Percentiles rank a stretch among this genome's conserved stretches.
Evolutionary conservation across 2,113 vertebrate species (phyloP).

Genomic region (Pyrgilauda ruficollis): DNA sequence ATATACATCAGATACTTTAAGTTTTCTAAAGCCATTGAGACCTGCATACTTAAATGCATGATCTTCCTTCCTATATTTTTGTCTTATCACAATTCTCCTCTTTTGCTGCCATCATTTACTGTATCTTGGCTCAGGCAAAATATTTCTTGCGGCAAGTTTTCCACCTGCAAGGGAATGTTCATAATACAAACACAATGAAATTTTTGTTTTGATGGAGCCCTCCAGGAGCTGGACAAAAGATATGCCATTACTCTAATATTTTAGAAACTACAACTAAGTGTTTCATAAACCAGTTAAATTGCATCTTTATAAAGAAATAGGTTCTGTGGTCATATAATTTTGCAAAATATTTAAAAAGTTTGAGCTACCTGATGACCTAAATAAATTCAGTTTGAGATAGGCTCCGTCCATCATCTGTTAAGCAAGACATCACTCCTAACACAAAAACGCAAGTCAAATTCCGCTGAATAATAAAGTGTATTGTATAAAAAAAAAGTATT

Average conservation of each 20-base stretch:
- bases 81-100: background rate
- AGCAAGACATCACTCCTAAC: background rate
- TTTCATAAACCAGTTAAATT: background rate
- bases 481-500: background rate
- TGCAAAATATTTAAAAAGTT: background rate
- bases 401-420: background rate
- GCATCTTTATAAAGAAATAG: background rate
- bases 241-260: background rate
- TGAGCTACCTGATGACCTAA: background rate
- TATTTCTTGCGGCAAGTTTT: background rate
- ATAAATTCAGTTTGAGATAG: background rate
- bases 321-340: background rate
- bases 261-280: background rate
- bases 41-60: background rate
- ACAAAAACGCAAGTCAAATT: background rate
- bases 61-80: background rate
- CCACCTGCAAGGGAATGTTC: background rate
- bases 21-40: background rate
- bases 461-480: background rate
- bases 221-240: background rate
- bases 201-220: background rate
- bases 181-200: background rate
- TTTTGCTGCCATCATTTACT: background rate
- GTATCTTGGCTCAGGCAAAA: background rate
- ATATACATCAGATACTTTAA: background rate